Evolutionary conservation across 2,888 invertebrate genomes (phyloP).

Genomic region (Pseudanteris insignis): DNA sequence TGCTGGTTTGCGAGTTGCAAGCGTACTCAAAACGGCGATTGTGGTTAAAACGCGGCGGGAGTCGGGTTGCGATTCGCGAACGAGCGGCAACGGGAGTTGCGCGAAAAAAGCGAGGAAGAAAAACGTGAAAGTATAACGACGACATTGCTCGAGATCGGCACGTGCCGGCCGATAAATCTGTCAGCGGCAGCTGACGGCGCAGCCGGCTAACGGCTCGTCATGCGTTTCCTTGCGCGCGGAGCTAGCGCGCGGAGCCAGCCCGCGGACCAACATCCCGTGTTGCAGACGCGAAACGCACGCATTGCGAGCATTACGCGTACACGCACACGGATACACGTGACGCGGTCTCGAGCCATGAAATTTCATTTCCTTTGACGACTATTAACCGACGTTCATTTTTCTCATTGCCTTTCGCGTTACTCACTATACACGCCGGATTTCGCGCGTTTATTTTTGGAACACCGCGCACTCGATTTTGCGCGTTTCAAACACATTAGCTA

Average conservation of each 20-base stretch:
- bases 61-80: too few relatives aligned
- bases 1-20: too few relatives aligned
- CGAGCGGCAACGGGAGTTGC: background rate
- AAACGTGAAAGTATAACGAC: slow-evolving; percentile 51
- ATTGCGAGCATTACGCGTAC: slow-evolving; percentile 17
- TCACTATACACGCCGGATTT: slow-evolving; percentile 26
- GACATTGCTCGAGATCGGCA: slow-evolving; percentile 62
- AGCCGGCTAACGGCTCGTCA: slow-evolving; percentile 54
- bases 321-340: slow-evolving; percentile 23
- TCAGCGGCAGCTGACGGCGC: slow-evolving; percentile 65
- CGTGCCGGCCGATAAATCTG: slow-evolving; percentile 67
- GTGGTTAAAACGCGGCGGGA: too few relatives aligned
- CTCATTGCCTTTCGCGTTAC: slow-evolving; percentile 31
- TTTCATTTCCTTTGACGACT: slow-evolving; percentile 46
- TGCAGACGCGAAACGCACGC: slow-evolving; percentile 33
- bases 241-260: slow-evolving; percentile 32
- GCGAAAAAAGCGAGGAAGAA: slow-evolving; percentile 20
- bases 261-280: slow-evolving; percentile 48
- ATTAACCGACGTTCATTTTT: slow-evolving; percentile 42
- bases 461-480: slow-evolving; percentile 28
- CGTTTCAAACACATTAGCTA: slow-evolving; percentile 11
- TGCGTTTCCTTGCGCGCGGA: slow-evolving; percentile 41
- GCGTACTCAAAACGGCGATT: slow-evolving; percentile 1
- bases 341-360: slow-evolving; percentile 45
- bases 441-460: slow-evolving; percentile 36